Evolutionary conservation across 1,140 invertebrate genomes (phyloP).

Genomic region (Vanessa tameamea): DNA sequence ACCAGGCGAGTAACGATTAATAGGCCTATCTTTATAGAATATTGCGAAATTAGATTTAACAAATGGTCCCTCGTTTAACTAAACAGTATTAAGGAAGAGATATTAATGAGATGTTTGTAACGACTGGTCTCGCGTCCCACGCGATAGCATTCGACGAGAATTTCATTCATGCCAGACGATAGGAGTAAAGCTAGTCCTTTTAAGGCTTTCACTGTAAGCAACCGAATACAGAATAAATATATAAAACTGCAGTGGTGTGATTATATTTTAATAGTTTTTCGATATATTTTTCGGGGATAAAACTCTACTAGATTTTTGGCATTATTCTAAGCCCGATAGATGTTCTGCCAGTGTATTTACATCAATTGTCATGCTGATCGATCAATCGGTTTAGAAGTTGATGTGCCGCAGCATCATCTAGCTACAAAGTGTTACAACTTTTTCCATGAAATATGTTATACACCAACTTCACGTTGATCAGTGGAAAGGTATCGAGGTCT

Average conservation of each 20-base stretch:
- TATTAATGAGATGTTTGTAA: slow-evolving; percentile 42
- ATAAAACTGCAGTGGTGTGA: not conserved
- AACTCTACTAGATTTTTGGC: too few species aligned
- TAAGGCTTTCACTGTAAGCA: not conserved
- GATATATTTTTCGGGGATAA: too few species aligned
- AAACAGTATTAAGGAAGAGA: slow-evolving; percentile 33
- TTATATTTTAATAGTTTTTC: not conserved
- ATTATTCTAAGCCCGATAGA: too few species aligned
- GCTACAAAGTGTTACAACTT: too few species aligned
- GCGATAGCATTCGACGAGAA: slow-evolving; percentile 11
- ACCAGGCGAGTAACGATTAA: slow-evolving; percentile 34
- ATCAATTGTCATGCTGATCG: too few species aligned
- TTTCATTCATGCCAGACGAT: slow-evolving; percentile 26
- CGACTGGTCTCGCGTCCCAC: slow-evolving; percentile 23
- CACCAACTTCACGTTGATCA: too few species aligned
- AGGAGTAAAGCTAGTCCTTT: not conserved
- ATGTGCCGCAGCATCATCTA: too few species aligned
- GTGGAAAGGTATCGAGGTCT: too few species aligned
- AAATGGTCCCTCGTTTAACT: slow-evolving; percentile 33
- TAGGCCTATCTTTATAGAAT: slow-evolving; percentile 21
- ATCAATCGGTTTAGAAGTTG: too few species aligned
- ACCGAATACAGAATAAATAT: too few species aligned
- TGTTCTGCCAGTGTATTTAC: too few species aligned
- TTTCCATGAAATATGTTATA: too few species aligned
- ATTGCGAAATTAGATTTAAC: slow-evolving; percentile 41